Base-by-base conservation (phyloP, 2,797 vertebrate genomes). In the Selene dorsalis region DNA sequence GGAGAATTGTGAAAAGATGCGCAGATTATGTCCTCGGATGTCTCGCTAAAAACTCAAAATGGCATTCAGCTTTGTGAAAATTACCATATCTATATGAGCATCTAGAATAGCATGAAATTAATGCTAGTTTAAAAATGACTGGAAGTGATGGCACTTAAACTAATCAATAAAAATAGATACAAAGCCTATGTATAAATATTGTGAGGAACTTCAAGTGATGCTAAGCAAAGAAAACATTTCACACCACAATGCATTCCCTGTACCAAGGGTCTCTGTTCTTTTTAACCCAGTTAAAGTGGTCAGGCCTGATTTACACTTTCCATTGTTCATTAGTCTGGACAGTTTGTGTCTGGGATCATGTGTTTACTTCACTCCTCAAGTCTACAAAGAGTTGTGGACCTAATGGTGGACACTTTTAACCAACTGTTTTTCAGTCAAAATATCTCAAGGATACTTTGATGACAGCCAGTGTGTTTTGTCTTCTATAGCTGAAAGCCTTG, bases 231-330 rank as follows among this genome's bases (percentile, higher is more conserved):
- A 16, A 77, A 78, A 78, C 67, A 75, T 73, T 63, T 74, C 64
- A 60, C 77, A 62, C 67, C 60, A 75, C 72, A 64, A 76, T 61
- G 77, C 84, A 88, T 75, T 26, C 56, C 41, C 35, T 53, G 13
- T 20, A 57, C 16, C 18, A 6, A 63, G n/a, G 35, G 4, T 41
- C 56, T 55, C 74, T 50, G 70, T 74, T 80, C 32, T 69, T 63
- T 72, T 73, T 53, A 38, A 82, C 68, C 70, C 59, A 2, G 30
- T 43, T 65, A 50, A 38, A 69, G 12, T 81, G 43, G 32, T 28
- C 22, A 2, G 30, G 4, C 56, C 61, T 58, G 62, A 52, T 66
- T 79, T 12, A 71, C 58, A 69, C 43, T 47, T 38, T 18, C 5
- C 24, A 79, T 66, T 65, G 6, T 82, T 75, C 48, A 66, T 17